These are phyloP conservation scores for Drosophila littoralis DNA, from an alignment of 1,140 invertebrate species.

Conservation along the genomic window DNA sequence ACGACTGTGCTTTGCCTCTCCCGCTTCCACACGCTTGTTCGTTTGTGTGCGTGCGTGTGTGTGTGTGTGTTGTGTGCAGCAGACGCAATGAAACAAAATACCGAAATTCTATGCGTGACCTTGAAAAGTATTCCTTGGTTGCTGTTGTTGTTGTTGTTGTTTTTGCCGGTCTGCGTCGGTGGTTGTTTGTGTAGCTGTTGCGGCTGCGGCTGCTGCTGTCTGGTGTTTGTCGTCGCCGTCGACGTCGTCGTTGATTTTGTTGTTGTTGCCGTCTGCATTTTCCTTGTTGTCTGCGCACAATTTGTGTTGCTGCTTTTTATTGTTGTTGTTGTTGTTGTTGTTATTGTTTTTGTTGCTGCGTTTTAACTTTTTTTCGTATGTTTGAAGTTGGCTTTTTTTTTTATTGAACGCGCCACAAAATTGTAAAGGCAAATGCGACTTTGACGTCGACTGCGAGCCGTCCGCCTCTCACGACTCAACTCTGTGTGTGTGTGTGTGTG, in stretches of 20 bases:
- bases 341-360: conserved; percentile 42
- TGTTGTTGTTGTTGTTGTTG: conserved; percentile 40
- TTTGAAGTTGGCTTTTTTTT: conserved; percentile 62
- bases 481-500: conserved; percentile 8
- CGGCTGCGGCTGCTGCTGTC: conserved; percentile 46
- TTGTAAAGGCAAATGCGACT: conserved; percentile 69
- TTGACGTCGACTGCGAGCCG: conserved; percentile 45
- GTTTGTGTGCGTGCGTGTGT: background rate
- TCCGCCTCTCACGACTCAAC: conserved; percentile 34
- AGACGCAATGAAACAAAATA: conserved; percentile 81
- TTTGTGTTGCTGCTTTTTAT: conserved; percentile 54
- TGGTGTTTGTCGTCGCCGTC: conserved; percentile 44
- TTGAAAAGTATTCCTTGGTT: conserved; percentile 81
- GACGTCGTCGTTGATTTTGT: conserved; percentile 46
- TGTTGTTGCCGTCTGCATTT: conserved; percentile 79
- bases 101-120: conserved; percentile 83
- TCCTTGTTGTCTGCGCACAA: conserved; percentile 76
- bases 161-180: conserved; percentile 59
- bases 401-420: conserved; percentile 70
- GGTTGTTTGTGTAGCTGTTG: conserved; percentile 67
- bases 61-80: conserved; percentile 58
- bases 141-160: conserved; percentile 40
- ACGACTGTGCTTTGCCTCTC: conserved; percentile 15
- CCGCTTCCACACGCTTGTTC: background rate
- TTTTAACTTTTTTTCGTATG: conserved; percentile 41